Conservation (phyloP, 1,140 invertebrate genomes). For the Apis dorsata region DNA sequence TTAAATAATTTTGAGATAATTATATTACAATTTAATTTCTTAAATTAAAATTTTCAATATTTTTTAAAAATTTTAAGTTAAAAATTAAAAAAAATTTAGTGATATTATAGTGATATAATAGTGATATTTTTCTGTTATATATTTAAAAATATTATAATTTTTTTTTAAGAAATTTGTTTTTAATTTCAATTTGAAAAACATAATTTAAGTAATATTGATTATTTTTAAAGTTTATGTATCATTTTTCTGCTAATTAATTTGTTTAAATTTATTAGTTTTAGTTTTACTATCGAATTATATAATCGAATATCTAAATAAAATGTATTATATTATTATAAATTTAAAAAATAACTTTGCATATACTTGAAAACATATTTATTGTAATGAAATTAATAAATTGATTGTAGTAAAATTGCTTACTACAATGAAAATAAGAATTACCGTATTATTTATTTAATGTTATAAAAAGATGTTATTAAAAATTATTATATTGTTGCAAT, state of each 20-base stretch:
- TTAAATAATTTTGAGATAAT: background rate
- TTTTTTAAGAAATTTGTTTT: background rate
- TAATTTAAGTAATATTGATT: background rate
- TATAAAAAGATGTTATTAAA: conserved; percentile 13
- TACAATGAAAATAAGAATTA: background rate
- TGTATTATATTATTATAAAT: conserved; percentile 12
- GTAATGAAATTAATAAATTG: background rate
- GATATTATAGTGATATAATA: no score
- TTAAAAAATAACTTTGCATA: background rate
- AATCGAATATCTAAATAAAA: conserved; percentile 13
- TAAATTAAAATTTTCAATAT: background rate
- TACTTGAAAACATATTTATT: background rate
- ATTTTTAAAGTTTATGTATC: background rate
- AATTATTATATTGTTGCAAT: conserved; percentile 42
- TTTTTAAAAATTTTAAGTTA: background rate
- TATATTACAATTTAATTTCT: background rate
- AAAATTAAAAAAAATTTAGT: background rate
- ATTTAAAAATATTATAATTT: background rate
- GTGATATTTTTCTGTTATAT: background rate
- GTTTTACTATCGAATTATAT: background rate
- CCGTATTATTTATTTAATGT: background rate
- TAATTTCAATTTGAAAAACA: background rate
- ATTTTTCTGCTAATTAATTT: background rate
- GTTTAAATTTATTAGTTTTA: background rate
- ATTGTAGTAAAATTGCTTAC: conserved; percentile 10